Conservation (phyloP, 2,888 invertebrate species). For the Corythucha ciliata region DNA sequence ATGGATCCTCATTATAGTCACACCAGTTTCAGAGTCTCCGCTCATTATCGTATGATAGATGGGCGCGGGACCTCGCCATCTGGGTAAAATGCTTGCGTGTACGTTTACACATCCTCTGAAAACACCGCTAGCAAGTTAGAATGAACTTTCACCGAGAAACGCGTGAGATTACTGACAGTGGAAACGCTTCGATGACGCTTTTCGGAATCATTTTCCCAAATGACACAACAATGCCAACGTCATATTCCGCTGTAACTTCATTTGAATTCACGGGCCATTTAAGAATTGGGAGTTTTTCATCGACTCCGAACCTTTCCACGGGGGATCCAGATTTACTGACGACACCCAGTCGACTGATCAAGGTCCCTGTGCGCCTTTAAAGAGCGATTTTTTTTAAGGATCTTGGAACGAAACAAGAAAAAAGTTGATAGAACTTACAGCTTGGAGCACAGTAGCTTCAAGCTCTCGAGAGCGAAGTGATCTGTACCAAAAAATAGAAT, state of each 20-base stretch:
- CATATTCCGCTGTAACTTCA: conserved; percentile 49
- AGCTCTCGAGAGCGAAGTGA: conserved; percentile 65
- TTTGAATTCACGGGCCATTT: conserved; percentile 56
- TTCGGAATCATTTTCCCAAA: conserved; percentile 86
- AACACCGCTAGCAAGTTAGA: conserved; percentile 28
- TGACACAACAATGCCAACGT: conserved; percentile 83
- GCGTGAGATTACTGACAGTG: conserved; percentile 58
- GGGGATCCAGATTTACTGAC: conserved; percentile 51
- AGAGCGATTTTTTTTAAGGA: conserved; percentile 20
- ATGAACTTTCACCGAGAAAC: neutral
- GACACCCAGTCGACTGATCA: conserved; percentile 53
- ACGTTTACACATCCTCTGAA: conserved; percentile 84
- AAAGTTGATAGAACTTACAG: conserved; percentile 47
- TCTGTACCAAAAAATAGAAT: conserved; percentile 83
- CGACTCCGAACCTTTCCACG: conserved; percentile 58
- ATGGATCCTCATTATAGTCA: conserved; percentile 78
- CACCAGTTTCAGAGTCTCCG: conserved; percentile 70
- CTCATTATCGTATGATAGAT: conserved; percentile 74
- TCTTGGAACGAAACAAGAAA: neutral
- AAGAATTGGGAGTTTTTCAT: conserved; percentile 51
- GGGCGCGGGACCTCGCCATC: conserved; percentile 90
- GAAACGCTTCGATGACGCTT: conserved; percentile 63
- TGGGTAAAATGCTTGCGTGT: conserved; percentile 82
- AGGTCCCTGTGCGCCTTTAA: conserved; percentile 47
- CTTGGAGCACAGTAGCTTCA: conserved; percentile 56